Evolutionary conservation across 2,113 vertebrate genomes (phyloP).

Genomic region (Hydropotes inermis): DNA sequence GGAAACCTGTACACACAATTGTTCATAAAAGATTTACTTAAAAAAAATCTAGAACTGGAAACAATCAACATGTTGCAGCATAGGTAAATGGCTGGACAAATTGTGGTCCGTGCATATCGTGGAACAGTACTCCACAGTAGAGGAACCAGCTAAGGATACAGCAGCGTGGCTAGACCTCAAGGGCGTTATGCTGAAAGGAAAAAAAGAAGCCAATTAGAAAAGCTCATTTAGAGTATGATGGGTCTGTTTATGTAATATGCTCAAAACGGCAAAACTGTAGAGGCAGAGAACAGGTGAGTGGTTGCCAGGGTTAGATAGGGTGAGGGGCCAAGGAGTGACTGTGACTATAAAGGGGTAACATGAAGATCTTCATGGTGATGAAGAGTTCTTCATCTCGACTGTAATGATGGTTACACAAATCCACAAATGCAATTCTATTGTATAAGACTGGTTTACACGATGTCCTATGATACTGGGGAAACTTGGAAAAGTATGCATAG

Average conservation of each 20-base stretch:
- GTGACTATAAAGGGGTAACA: neutral
- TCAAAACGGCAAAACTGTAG: neutral
- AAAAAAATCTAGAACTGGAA: neutral
- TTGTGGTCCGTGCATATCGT: fast-evolving
- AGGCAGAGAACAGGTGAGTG: neutral
- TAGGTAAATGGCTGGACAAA: neutral
- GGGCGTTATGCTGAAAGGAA: neutral
- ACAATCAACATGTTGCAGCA: neutral
- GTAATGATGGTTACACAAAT: neutral
- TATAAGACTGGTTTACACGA: neutral
- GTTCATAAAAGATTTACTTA: neutral
- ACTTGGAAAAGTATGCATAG: neutral
- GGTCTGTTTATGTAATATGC: neutral
- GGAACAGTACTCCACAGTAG: neutral
- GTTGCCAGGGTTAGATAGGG: neutral
- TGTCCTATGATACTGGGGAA: neutral
- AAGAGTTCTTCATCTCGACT: neutral
- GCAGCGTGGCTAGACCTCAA: neutral
- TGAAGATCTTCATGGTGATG: neutral
- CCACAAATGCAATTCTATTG: neutral
- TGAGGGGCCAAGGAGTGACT: too few species aligned
- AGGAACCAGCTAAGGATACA: neutral
- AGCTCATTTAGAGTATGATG: neutral
- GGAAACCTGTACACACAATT: neutral
- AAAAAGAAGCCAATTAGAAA: neutral